phyloP scores from a whole-genome alignment of 2,113 vertebrate species.

The Psittacus erithacus region DNA sequence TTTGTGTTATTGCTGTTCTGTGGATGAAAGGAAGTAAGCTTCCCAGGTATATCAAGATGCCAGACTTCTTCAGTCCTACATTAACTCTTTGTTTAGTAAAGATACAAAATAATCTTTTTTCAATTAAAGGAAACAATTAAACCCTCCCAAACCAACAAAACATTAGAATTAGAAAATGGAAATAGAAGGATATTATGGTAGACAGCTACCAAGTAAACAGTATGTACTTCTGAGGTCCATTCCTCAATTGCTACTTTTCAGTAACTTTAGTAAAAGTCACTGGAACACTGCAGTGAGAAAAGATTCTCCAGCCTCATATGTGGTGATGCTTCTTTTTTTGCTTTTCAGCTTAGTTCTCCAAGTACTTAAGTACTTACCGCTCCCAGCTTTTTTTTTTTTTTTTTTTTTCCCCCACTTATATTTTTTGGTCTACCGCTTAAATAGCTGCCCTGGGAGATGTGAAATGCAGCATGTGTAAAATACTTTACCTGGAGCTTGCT shows the following conservation, averaged over 20 bases:
- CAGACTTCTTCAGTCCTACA: not conserved
- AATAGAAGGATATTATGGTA: not conserved
- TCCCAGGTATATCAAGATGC: not conserved
- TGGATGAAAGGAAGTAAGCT: not conserved
- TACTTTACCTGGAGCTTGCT: not conserved
- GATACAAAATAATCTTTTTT: not conserved
- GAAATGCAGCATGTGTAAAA: not conserved
- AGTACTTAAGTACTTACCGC: too few relatives aligned
- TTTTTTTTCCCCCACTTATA: not conserved
- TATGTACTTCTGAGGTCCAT: not conserved
- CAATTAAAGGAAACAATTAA: too few relatives aligned
- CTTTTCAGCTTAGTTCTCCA: not conserved
- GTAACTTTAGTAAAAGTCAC: not conserved
- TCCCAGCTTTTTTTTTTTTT: rapidly evolving
- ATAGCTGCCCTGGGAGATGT: not conserved
- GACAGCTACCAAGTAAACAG: not conserved
- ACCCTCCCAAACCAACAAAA: not conserved
- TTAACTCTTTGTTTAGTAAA: not conserved
- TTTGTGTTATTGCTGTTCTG: not conserved
- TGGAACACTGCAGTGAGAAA: not conserved
- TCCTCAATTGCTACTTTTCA: not conserved
- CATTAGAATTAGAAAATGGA: not conserved
- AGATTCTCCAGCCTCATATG: not conserved
- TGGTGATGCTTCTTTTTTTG: not conserved
- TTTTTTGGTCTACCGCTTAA: not conserved